phyloP scores from a whole-genome alignment of 2,888 invertebrate genomes.

The Pollenia angustigena region DNA sequence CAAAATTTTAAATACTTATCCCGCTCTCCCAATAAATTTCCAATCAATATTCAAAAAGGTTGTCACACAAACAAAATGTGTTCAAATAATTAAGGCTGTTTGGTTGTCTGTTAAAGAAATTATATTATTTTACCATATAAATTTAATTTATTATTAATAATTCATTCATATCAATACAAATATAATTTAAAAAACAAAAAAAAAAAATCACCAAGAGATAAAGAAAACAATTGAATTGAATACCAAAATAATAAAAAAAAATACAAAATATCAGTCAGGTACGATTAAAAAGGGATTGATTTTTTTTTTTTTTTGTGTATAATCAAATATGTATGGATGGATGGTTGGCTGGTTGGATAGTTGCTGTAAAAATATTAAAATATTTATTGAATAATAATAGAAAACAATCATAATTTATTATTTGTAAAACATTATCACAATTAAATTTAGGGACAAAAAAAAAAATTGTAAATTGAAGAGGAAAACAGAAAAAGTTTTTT shows the following conservation, averaged over 20 bases:
- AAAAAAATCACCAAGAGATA: slow-evolving; percentile 37
- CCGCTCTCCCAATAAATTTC: neutral
- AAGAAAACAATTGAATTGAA: slow-evolving; percentile 35
- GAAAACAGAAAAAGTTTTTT: too few relatives aligned
- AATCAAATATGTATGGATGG: neutral
- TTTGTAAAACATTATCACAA: slow-evolving; percentile 62
- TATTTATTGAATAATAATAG: slow-evolving; percentile 36
- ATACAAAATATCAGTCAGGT: neutral
- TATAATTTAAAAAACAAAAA: slow-evolving; percentile 28
- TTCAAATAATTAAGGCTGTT: slow-evolving; percentile 3
- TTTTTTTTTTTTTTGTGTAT: neutral
- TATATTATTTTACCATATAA: slow-evolving; percentile 60
- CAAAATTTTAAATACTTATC: slow-evolving; percentile 4
- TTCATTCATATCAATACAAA: slow-evolving; percentile 60
- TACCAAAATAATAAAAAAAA: slow-evolving; percentile 22
- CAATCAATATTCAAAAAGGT: slow-evolving; percentile 50
- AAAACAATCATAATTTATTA: slow-evolving; percentile 59
- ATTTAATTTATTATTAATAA: slow-evolving; percentile 72
- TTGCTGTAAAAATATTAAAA: neutral
- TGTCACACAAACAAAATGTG: slow-evolving; percentile 26
- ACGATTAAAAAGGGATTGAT: slow-evolving; percentile 45
- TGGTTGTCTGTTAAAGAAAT: neutral
- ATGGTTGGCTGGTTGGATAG: too few relatives aligned
- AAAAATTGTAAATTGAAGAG: neutral
- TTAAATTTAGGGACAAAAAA: slow-evolving; percentile 45